Conservation (phyloP, 2,113 vertebrate species). For the Lethenteron reissneri region DNA sequence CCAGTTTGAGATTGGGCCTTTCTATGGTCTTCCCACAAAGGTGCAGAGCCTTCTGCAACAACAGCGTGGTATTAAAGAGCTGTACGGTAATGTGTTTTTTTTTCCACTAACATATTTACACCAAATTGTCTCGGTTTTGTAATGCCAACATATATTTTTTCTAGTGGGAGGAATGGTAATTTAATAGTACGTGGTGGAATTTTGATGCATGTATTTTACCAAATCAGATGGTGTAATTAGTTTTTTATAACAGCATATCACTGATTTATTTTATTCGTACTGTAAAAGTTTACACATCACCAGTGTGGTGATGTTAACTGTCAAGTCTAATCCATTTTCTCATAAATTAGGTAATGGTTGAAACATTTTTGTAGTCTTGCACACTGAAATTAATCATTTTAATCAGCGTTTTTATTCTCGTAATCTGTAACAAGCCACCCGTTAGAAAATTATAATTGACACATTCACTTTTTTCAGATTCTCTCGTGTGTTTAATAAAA, state of each 20-base stretch:
- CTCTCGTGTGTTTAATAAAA: conserved; percentile 3
- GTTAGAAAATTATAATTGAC: not conserved
- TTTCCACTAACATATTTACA: no score
- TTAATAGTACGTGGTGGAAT: no score
- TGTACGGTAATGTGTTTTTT: conserved; percentile 46
- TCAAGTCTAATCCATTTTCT: no score
- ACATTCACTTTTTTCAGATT: not conserved
- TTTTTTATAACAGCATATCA: no score
- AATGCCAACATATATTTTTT: no score
- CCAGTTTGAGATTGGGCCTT: conserved; percentile 52
- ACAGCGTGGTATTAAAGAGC: conserved; percentile 45
- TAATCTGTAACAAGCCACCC: not conserved
- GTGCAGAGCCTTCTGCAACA: conserved; percentile 55
- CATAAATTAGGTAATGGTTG: no score
- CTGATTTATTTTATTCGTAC: no score
- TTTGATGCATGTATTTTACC: no score
- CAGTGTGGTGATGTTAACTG: not conserved
- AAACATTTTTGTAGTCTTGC: not conserved
- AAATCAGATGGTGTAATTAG: no score
- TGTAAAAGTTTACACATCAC: not conserved
- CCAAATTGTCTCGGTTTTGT: no score
- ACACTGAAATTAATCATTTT: not conserved
- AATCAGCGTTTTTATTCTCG: not conserved
- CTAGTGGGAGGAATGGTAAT: no score
- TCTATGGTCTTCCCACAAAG: conserved; percentile 72